Base-by-base conservation (phyloP, 2,797 vertebrate genomes). In the Pagetopsis macropterus region DNA sequence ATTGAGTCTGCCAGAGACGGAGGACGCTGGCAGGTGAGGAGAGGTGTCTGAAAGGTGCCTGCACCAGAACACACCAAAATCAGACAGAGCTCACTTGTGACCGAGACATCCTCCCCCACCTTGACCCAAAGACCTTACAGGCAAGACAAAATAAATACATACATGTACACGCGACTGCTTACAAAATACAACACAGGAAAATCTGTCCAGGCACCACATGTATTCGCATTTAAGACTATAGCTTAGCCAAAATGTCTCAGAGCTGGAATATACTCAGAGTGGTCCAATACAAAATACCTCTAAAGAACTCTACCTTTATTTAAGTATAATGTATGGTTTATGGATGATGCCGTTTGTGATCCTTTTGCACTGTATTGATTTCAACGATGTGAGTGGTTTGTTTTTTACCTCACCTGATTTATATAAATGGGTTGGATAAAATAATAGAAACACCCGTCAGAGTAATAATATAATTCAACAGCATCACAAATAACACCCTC, bases 1-100 rank as follows among this genome's bases (percentile, higher is more conserved):
- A 92, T 93, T 92, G 91, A 61, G 76, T 90, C 91, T 92, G 90
- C 87, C 6, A 85, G 89, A 94, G 93, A 96, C 83, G 84, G 92
- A 74, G 90, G 68, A 66, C 82, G 85, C 89, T 92, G 91, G 91
- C 93, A 93, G 93, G 84, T 91, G 87, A 93, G 86, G 85, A 85
- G 83, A 93, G 88, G 92, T 89, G 90, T 92, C 91, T 94, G 87
- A 88, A 85, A 93, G 93, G 85, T 87, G 87, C 73, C 74, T 69
- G 66, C 69, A 71, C 88, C 90, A 83, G 81, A 78, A 50, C 65
- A 71, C 74, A 71, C 27, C 27, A 27, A 27, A 27, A 63, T 85
- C 75, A 87, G 76, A 87, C 82, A 67, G 87, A 66, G 79, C 71
- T 87, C 63, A 78, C 77, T 85, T 84, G 74, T 90, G 84, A 93